These are phyloP conservation scores for Saguinus midas DNA, from an alignment of 2,113 vertebrate genomes.

Conservation along the genomic window DNA sequence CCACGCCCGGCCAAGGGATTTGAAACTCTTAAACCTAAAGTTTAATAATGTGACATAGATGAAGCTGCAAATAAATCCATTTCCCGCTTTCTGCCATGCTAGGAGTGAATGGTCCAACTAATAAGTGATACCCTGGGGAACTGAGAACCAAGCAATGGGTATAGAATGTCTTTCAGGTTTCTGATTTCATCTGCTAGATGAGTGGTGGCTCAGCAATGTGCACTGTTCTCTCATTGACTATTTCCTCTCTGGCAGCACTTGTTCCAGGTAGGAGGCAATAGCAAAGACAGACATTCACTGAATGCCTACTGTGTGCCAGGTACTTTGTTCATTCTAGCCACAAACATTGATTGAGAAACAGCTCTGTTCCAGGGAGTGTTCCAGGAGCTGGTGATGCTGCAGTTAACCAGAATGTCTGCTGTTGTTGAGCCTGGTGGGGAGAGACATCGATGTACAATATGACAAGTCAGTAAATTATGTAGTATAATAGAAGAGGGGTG, in stretches of 20 bases:
- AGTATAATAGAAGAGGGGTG: background rate
- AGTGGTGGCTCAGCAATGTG: background rate
- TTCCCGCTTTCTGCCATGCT: background rate
- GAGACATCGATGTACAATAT: background rate
- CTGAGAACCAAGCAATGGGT: background rate
- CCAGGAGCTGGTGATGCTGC: background rate
- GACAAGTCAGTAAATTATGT: background rate
- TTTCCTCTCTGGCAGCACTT: background rate
- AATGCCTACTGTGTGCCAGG: background rate
- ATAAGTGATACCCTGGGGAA: background rate
- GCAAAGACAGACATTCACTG: background rate
- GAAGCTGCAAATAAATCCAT: background rate
- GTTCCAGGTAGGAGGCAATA: background rate
- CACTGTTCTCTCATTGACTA: background rate
- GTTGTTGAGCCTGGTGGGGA: background rate
- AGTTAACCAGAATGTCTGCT: background rate
- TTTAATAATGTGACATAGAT: background rate
- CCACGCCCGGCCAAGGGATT: background rate
- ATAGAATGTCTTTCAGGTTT: conserved; percentile 11
- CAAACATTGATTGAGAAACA: background rate
- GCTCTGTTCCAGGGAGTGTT: background rate
- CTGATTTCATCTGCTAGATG: background rate
- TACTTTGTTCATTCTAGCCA: background rate
- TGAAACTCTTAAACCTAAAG: conserved; percentile 9
- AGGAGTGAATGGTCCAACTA: background rate